These are phyloP conservation scores for Clusia tigrina DNA, from an alignment of 2,888 invertebrate genomes.

Conservation along the genomic window DNA sequence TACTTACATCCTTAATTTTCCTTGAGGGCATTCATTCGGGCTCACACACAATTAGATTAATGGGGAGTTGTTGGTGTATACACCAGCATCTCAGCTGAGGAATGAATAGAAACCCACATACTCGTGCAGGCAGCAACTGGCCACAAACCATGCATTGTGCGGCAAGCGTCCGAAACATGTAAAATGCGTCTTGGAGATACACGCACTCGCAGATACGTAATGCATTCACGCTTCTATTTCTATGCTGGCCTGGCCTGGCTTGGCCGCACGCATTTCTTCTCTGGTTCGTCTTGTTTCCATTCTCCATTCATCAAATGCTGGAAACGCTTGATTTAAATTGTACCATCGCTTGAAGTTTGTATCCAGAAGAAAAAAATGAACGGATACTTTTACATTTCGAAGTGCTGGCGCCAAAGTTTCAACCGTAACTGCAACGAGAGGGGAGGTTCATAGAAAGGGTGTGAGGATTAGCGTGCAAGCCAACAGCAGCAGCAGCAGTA, in stretches of 20 bases:
- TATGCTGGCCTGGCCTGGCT: neutral
- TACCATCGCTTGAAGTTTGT: neutral
- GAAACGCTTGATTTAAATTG: constrained; percentile 37
- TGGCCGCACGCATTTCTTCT: neutral
- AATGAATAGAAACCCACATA: too few species aligned
- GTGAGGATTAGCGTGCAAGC: neutral
- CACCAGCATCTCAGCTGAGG: too few species aligned
- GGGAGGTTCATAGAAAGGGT: neutral
- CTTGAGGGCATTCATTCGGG: too few species aligned
- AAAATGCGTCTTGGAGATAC: too few species aligned
- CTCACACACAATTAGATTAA: too few species aligned
- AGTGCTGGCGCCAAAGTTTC: constrained; percentile 48
- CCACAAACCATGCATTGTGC: too few species aligned
- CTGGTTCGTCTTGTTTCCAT: neutral
- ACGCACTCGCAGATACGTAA: neutral
- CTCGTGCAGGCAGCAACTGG: too few species aligned
- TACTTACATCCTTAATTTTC: too few species aligned
- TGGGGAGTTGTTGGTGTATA: too few species aligned
- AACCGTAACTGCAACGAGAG: neutral
- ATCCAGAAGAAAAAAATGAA: constrained; percentile 2
- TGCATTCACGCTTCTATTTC: constrained; percentile 6
- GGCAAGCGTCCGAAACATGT: too few species aligned
- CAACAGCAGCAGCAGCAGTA: neutral
- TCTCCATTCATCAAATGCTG: constrained; percentile 6
- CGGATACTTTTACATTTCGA: constrained; percentile 33